These are phyloP conservation scores for Galaxea fascicularis DNA, from an alignment of 92 coral and sea anemone species.

Conservation along the genomic window DNA sequence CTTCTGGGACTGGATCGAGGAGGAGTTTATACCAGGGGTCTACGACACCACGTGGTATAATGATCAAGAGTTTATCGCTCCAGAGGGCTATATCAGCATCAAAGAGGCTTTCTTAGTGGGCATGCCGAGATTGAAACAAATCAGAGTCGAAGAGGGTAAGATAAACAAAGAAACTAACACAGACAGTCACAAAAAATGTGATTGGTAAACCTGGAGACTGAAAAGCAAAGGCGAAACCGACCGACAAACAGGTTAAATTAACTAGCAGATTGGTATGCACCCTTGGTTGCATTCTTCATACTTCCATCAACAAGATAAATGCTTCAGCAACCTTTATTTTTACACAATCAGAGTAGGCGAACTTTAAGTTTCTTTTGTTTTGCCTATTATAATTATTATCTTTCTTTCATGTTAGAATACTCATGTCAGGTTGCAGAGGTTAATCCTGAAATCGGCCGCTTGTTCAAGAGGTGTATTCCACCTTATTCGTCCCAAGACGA, in stretches of 20 bases:
- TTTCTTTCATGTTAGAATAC: constrained; percentile 41
- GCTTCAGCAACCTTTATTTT: too few relatives aligned
- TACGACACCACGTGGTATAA: constrained; percentile 89
- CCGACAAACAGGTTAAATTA: too few relatives aligned
- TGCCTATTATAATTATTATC: background rate
- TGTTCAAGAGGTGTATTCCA: constrained; percentile 70
- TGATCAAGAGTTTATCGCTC: constrained; percentile 52
- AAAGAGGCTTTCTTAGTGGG: constrained; percentile 90
- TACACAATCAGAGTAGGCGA: background rate
- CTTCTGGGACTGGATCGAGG: constrained; percentile 89
- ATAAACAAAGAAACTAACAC: background rate
- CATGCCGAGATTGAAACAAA: constrained; percentile 91
- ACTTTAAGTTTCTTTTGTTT: background rate
- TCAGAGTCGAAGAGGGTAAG: constrained; percentile 85
- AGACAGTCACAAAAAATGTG: too few relatives aligned
- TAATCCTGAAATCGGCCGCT: constrained; percentile 3
- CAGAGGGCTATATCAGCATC: constrained; percentile 86
- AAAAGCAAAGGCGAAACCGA: too few relatives aligned
- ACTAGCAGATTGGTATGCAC: too few relatives aligned
- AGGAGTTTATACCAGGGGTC: constrained; percentile 80
- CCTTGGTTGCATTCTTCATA: too few relatives aligned
- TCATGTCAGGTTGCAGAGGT: constrained; percentile 59
- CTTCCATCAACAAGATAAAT: too few relatives aligned
- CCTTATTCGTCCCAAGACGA: constrained; percentile 66
- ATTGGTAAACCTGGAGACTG: too few relatives aligned